Conservation (phyloP, 2,797 vertebrate species). For the Hybognathus amarus region DNA sequence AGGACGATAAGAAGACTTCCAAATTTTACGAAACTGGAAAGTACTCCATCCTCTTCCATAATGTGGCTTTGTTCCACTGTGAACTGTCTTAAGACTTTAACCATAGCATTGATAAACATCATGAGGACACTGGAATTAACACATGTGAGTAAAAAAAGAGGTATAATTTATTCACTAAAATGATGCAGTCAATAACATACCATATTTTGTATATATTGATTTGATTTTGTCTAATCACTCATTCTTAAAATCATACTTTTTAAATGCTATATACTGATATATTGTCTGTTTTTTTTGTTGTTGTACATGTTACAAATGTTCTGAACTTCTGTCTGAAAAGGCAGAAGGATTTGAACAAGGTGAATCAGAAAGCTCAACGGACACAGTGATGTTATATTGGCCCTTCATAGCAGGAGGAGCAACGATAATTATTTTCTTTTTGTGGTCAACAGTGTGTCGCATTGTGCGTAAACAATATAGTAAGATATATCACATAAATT, state of each 20-base stretch:
- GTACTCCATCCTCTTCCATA: slow-evolving; percentile 2
- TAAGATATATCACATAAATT: slow-evolving; percentile 11
- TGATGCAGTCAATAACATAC: neutral
- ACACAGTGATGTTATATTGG: neutral
- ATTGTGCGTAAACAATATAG: slow-evolving; percentile 8
- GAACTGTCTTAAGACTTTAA: slow-evolving; percentile 7
- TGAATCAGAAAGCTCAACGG: neutral
- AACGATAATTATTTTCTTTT: neutral
- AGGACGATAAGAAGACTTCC: neutral
- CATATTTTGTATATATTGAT: neutral
- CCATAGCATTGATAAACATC: neutral
- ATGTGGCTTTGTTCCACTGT: slow-evolving; percentile 20
- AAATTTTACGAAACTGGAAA: slow-evolving; percentile 10
- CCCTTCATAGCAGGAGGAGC: slow-evolving; percentile 32
- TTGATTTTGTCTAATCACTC: neutral
- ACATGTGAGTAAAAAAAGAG: slow-evolving; percentile 4
- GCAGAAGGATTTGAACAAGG: neutral
- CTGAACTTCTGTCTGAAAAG: neutral
- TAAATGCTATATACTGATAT: neutral
- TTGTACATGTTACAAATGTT: neutral
- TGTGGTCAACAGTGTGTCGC: slow-evolving; percentile 1
- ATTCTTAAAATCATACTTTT: neutral
- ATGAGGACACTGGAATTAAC: slow-evolving; percentile 4
- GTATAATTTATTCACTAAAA: neutral
- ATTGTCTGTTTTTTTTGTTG: slow-evolving; percentile 11